Conservation (phyloP, 2,797 vertebrate species). For the Sandelia bainsii region DNA sequence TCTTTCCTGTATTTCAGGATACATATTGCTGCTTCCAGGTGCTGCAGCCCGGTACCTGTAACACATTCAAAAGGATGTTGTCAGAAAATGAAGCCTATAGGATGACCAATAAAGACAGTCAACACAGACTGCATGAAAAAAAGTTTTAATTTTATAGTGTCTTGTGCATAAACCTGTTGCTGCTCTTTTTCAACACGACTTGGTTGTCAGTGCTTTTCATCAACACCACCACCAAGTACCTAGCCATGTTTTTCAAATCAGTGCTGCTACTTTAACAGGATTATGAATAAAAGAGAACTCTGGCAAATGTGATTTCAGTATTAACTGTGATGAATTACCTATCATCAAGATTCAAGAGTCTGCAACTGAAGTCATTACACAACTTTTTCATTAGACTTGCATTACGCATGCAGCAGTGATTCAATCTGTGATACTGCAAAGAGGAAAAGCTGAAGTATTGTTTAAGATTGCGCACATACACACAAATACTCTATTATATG, state of each 20-base stretch:
- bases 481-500: background rate
- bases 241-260: conserved; percentile 36
- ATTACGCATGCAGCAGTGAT: background rate
- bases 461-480: background rate
- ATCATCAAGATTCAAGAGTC: background rate
- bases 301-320: conserved; percentile 17
- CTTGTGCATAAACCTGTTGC: conserved; percentile 5
- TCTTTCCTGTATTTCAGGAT: too few relatives aligned
- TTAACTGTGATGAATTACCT: conserved; percentile 2
- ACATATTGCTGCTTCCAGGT: too few relatives aligned
- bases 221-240: background rate
- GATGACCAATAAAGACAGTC: conserved; percentile 3
- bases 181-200: background rate
- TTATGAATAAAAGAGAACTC: conserved; percentile 3
- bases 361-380: conserved; percentile 3
- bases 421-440: background rate
- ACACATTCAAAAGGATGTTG: too few relatives aligned
- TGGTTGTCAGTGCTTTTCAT: conserved; percentile 23
- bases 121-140: conserved; percentile 13
- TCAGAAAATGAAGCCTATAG: conserved; percentile 7
- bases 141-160: background rate
- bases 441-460: background rate
- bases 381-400: background rate
- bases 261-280: background rate
- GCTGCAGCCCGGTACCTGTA: too few relatives aligned